These are phyloP conservation scores for Cataglyphis rosenhaueri DNA, from an alignment of 2,888 invertebrate genomes.

Conservation along the genomic window DNA sequence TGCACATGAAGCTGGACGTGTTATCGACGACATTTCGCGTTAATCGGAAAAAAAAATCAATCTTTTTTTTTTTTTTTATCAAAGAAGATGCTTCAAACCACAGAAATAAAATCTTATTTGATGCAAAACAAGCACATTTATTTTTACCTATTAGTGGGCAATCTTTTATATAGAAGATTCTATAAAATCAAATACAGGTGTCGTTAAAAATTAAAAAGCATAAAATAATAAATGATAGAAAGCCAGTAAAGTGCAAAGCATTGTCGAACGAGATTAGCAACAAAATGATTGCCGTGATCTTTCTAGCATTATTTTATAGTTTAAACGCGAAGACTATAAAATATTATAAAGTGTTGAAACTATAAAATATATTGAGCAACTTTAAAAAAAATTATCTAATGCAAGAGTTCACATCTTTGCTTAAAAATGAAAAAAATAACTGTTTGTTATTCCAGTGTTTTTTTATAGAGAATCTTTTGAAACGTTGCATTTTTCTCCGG, in stretches of 20 bases:
- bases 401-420: neutral
- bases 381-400: neutral
- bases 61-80: neutral
- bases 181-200: neutral
- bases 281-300: neutral
- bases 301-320: conserved; percentile 18
- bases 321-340: neutral
- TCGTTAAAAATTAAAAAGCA: conserved; percentile 38
- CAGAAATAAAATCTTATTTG: conserved; percentile 1
- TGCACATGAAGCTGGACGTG: neutral
- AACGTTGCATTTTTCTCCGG: neutral
- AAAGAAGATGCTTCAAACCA: neutral
- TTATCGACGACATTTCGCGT: neutral
- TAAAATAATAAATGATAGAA: conserved; percentile 32
- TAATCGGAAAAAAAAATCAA: neutral
- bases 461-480: neutral
- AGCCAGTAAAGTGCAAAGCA: conserved; percentile 38
- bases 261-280: conserved; percentile 44
- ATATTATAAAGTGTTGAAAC: neutral
- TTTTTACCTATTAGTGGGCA: conserved; percentile 1
- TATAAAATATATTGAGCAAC: neutral
- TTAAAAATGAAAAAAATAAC: neutral
- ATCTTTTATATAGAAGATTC: neutral
- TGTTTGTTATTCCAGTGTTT: neutral
- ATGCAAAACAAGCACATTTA: conserved; percentile 1